phyloP scores from a whole-genome alignment of 2,888 invertebrate species.

The Aphidoletes aphidimyza region DNA sequence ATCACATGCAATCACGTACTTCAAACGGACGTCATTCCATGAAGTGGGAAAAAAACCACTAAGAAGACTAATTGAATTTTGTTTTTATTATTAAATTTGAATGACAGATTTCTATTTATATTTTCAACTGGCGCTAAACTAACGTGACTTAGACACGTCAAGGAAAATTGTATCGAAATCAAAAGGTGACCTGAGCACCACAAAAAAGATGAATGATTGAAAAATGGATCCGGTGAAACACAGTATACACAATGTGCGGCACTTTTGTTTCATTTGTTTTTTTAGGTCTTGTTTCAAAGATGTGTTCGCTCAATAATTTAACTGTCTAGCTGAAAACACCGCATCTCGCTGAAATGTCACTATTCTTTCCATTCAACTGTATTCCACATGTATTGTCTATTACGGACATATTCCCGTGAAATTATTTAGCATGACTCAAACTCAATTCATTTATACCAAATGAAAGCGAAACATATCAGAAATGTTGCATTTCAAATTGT shows the following conservation, averaged over 20 bases:
- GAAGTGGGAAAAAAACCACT: slow-evolving; percentile 9
- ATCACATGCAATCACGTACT: slow-evolving; percentile 22
- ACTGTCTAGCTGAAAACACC: slow-evolving; percentile 22
- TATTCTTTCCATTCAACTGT: no score
- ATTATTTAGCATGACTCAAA: neutral
- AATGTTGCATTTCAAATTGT: neutral
- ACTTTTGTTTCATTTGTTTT: neutral
- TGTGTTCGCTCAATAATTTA: slow-evolving; percentile 12
- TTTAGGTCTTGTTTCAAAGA: neutral
- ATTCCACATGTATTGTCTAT: no score
- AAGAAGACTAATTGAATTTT: neutral
- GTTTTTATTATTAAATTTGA: no score
- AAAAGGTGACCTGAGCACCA: neutral
- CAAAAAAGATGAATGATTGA: neutral
- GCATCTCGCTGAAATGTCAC: neutral
- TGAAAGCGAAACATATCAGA: neutral
- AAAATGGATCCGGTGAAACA: neutral
- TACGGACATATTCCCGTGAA: neutral
- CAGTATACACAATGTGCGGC: neutral
- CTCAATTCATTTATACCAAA: neutral
- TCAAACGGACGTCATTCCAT: neutral
- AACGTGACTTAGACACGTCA: neutral
- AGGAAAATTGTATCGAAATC: neutral
- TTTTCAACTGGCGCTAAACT: slow-evolving; percentile 8
- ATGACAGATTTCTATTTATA: slow-evolving; percentile 9